Evolutionary conservation across 2,888 invertebrate species (phyloP).

Genomic region (Serripes groenlandicus): DNA sequence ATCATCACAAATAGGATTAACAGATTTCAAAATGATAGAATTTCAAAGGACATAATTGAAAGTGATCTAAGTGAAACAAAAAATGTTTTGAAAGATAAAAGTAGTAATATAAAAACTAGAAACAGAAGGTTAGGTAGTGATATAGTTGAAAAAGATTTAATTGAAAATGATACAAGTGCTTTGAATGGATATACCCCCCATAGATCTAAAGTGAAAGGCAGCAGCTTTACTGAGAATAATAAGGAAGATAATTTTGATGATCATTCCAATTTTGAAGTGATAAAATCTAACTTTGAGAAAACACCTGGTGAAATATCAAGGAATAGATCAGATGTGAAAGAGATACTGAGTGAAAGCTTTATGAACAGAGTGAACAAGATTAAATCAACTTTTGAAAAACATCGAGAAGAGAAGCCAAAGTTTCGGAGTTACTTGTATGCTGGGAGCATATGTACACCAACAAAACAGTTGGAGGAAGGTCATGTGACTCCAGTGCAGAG

Average conservation of each 20-base stretch:
- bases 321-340: slow-evolving; percentile 10
- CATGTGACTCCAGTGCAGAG: not conserved
- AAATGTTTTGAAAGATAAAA: not conserved
- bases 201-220: not conserved
- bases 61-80: too few relatives aligned
- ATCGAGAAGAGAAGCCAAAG: slow-evolving; percentile 38
- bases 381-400: slow-evolving; percentile 37
- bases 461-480: slow-evolving; percentile 20
- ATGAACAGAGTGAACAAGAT: slow-evolving; percentile 21
- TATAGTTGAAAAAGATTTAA: not conserved
- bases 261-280: not conserved
- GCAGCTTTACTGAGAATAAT: not conserved
- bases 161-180: not conserved
- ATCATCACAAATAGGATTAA: not conserved
- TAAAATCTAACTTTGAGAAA: slow-evolving; percentile 14
- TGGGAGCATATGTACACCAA: slow-evolving; percentile 43
- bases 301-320: not conserved
- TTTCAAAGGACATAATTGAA: too few relatives aligned
- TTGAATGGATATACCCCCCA: too few relatives aligned
- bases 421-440: slow-evolving; percentile 56
- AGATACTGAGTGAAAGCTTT: slow-evolving; percentile 25
- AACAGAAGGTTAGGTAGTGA: not conserved
- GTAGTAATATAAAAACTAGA: not conserved
- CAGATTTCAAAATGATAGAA: not conserved
- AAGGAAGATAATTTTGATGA: not conserved